phyloP scores from a whole-genome alignment of 2,888 invertebrate species.

The Prosopocoilus inquinatus region DNA sequence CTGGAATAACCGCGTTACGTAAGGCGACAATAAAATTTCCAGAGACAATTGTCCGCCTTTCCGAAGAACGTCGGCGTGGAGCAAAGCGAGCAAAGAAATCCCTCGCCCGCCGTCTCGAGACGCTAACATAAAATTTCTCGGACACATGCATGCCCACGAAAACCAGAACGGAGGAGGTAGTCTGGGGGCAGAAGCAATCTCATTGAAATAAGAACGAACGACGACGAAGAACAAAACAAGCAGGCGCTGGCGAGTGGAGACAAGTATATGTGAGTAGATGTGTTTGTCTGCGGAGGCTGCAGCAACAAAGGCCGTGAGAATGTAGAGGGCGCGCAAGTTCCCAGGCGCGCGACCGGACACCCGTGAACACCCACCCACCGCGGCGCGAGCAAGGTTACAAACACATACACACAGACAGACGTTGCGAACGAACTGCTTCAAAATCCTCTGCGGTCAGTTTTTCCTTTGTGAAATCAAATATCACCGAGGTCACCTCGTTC shows the following conservation, averaged over 20 bases:
- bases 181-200: slow-evolving; percentile 8
- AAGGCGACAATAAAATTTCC: too few species aligned
- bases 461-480: not conserved
- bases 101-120: not conserved
- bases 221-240: slow-evolving; percentile 19
- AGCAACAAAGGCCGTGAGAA: slow-evolving; percentile 22
- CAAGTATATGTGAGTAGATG: slow-evolving; percentile 14
- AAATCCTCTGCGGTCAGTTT: not conserved
- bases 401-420: slow-evolving; percentile 6
- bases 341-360: slow-evolving; percentile 22
- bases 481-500: too few species aligned
- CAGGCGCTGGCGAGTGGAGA: slow-evolving; percentile 14
- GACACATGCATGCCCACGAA: slow-evolving; percentile 10
- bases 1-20: too few species aligned
- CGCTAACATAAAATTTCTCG: slow-evolving; percentile 1
- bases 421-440: not conserved
- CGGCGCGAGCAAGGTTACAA: slow-evolving; percentile 19
- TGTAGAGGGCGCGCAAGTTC: slow-evolving; percentile 21
- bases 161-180: slow-evolving; percentile 14
- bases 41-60: too few species aligned
- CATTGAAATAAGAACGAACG: slow-evolving; percentile 18
- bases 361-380: slow-evolving; percentile 22
- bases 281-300: slow-evolving; percentile 21
- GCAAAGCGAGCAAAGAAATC: too few species aligned
- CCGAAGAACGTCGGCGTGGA: too few species aligned